Evolutionary conservation across 2,797 vertebrate genomes (phyloP).

Genomic region (Clamator glandarius): DNA sequence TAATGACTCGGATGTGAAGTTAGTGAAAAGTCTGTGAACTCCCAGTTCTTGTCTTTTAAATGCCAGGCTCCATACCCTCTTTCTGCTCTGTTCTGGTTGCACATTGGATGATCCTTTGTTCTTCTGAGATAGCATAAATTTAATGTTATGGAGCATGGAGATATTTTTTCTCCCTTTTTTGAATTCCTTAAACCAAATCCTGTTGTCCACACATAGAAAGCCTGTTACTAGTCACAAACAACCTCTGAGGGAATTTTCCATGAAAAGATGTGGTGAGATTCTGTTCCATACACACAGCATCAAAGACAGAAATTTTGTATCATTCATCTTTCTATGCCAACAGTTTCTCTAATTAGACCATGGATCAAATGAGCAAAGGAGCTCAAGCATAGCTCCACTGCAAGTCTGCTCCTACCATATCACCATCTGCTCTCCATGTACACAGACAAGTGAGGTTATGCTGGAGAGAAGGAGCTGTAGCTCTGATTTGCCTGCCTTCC

Average conservation of each 20-base stretch:
- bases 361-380: slow-evolving; percentile 55
- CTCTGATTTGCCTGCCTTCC: background rate
- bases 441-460: slow-evolving; percentile 31
- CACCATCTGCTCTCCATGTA: slow-evolving; percentile 39
- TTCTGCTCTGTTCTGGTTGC: background rate
- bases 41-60: background rate
- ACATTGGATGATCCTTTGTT: background rate
- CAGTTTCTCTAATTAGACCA: slow-evolving; percentile 34
- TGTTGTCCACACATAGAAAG: background rate
- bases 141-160: accelerated
- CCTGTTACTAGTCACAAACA: background rate
- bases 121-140: background rate
- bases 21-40: background rate
- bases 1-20: background rate
- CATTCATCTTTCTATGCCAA: background rate
- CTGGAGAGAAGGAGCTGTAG: background rate
- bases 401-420: slow-evolving; percentile 16
- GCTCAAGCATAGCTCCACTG: slow-evolving; percentile 14
- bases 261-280: background rate
- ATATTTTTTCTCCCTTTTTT: background rate
- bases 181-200: slow-evolving; percentile 8
- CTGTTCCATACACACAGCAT: background rate
- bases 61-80: background rate
- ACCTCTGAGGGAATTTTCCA: background rate
- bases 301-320: slow-evolving; percentile 9